A percentile compares a stretch with the other conserved stretches of the same genome.
Conservation (phyloP, 30 jellyfish, hydroid and myxozoan species). For the Cassiopea andromeda region DNA sequence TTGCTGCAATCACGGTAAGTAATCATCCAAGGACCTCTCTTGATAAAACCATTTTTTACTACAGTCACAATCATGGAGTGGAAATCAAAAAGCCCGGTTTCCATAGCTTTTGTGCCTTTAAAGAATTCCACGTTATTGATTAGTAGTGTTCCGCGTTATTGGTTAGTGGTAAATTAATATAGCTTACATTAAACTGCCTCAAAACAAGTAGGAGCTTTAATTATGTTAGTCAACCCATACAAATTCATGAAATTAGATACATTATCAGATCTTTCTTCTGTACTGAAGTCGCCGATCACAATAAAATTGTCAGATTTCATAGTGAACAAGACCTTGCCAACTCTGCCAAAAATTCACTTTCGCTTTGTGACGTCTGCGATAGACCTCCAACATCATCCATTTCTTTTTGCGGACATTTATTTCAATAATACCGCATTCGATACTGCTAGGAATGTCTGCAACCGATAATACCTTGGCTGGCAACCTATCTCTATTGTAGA, state of each 20-base stretch:
- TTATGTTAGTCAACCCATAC: constrained; percentile 43
- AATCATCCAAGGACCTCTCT: constrained; percentile 32
- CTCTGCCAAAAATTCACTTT: constrained; percentile 20
- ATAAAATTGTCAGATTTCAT: constrained; percentile 34
- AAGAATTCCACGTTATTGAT: background rate
- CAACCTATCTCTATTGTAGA: too few species aligned
- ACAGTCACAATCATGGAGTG: constrained; percentile 33
- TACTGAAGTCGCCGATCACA: constrained; percentile 41
- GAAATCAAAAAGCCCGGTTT: constrained; percentile 15
- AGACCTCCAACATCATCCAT: constrained; percentile 43
- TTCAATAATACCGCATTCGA: constrained; percentile 44
- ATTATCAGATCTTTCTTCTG: constrained; percentile 33
- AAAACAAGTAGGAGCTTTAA: constrained; percentile 18
- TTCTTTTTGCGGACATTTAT: constrained; percentile 43
- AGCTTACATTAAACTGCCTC: background rate
- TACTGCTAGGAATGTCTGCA: constrained; percentile 11
- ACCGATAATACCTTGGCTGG: too few species aligned
- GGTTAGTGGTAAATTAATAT: constrained; percentile 2
- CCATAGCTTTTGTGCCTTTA: constrained; percentile 24
- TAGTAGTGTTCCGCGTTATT: too few species aligned
- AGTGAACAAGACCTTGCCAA: constrained; percentile 28
- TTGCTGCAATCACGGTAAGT: constrained; percentile 33
- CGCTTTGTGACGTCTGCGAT: constrained; percentile 10
- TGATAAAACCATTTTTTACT: constrained; percentile 23
- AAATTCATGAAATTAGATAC: constrained; percentile 44